Evolutionary conservation across 1,140 invertebrate species (phyloP).

Genomic region (Drosophila repleta): DNA sequence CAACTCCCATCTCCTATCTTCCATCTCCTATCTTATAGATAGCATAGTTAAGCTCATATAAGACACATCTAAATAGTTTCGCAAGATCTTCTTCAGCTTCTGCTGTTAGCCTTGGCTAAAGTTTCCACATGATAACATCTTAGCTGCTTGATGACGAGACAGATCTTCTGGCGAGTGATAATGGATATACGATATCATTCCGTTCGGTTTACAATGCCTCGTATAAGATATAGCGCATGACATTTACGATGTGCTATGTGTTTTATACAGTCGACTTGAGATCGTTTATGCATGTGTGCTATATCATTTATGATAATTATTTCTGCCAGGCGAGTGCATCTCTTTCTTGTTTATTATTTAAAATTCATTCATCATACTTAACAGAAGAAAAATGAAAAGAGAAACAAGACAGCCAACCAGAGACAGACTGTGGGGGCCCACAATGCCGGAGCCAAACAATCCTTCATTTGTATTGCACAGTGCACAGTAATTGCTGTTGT

Average conservation of each 20-base stretch:
- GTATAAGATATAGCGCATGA: background rate
- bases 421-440: constrained; percentile 5
- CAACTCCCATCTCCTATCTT: no score
- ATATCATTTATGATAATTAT: constrained; percentile 48
- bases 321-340: constrained; percentile 1
- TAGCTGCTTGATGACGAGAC: no score
- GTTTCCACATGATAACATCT: no score
- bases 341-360: constrained; percentile 60
- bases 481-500: constrained; percentile 45
- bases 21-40: no score
- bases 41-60: no score
- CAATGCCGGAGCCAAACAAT: constrained; percentile 47
- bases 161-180: no score
- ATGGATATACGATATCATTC: no score
- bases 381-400: constrained; percentile 26
- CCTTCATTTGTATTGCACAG: constrained; percentile 71
- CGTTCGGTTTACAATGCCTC: no score
- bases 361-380: constrained; percentile 80
- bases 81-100: no score
- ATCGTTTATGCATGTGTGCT: constrained; percentile 32
- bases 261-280: background rate
- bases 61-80: no score
- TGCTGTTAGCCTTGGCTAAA: no score
- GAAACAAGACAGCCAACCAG: constrained; percentile 14
- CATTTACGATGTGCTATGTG: background rate